Evolutionary conservation across 2,888 invertebrate genomes (phyloP).

Genomic region (Tachina fera): DNA sequence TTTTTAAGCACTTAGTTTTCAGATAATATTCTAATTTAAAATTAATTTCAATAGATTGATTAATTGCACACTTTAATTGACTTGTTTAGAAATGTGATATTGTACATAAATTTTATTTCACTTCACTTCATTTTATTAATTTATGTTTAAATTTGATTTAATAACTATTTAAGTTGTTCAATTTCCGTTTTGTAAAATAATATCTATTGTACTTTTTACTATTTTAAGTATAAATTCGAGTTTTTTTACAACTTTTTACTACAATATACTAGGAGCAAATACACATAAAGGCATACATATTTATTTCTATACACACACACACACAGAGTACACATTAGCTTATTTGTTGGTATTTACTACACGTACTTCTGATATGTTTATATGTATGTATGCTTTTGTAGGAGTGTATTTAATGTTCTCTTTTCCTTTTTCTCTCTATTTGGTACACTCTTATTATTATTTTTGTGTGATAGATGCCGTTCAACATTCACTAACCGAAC

Average conservation of each 20-base stretch:
- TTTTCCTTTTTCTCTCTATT: conserved; percentile 11
- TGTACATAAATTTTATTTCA: background rate
- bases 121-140: conserved; percentile 24
- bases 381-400: background rate
- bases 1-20: conserved; percentile 10
- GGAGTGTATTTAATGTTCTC: background rate
- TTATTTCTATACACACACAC: background rate
- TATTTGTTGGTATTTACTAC: conserved; percentile 9
- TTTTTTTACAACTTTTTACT: conserved; percentile 70
- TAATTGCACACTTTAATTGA: conserved; percentile 68
- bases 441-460: conserved; percentile 40
- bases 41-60: background rate
- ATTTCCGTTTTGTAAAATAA: conserved; percentile 71
- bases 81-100: conserved; percentile 30
- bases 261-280: conserved; percentile 60
- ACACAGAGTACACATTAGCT: background rate
- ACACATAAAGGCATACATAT: background rate
- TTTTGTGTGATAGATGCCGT: conserved; percentile 70
- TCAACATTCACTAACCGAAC: conserved; percentile 74
- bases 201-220: conserved; percentile 74
- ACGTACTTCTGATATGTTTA: background rate
- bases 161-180: conserved; percentile 67
- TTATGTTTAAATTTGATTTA: conserved; percentile 38
- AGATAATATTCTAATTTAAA: background rate
- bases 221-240: conserved; percentile 62